Conservation (phyloP, 2,797 vertebrate genomes). For the Luscinia luscinia region DNA sequence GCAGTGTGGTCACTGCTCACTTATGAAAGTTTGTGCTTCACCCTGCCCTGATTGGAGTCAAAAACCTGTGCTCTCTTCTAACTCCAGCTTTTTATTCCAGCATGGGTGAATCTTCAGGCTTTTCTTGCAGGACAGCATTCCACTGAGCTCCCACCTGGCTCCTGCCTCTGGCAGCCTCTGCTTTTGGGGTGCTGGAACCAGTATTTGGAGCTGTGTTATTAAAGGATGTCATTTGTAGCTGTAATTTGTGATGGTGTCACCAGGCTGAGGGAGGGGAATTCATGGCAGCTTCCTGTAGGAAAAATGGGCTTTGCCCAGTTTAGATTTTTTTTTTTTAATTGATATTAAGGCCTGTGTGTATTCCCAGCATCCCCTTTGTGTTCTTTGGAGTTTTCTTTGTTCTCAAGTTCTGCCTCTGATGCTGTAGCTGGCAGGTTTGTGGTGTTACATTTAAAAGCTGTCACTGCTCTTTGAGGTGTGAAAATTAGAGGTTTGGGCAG, state of each 20-base stretch:
- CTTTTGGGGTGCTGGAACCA: background rate
- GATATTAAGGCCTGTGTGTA: background rate
- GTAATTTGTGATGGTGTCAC: background rate
- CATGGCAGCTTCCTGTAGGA: background rate
- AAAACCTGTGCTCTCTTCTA: background rate
- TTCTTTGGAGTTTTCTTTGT: background rate
- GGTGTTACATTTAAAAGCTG: background rate
- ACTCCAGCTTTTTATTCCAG: background rate
- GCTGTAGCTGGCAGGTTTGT: background rate
- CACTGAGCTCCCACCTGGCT: background rate
- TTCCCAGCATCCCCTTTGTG: background rate
- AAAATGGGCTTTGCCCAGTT: background rate
- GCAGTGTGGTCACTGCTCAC: background rate
- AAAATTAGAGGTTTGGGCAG: background rate
- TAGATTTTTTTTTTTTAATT: background rate
- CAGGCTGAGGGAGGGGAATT: background rate
- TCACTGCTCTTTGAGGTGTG: background rate
- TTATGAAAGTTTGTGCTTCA: background rate
- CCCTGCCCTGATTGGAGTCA: background rate
- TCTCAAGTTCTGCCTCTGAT: background rate
- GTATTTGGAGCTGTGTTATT: background rate
- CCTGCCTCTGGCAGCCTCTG: background rate
- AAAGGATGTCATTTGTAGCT: background rate
- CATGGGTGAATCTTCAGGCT: background rate
- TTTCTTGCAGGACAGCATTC: slow-evolving; percentile 9